A percentile compares a stretch with the other conserved stretches of the same genome.
Evolutionary conservation across 2,113 vertebrate genomes (phyloP).

Genomic region (Dascyllus trimaculatus): DNA sequence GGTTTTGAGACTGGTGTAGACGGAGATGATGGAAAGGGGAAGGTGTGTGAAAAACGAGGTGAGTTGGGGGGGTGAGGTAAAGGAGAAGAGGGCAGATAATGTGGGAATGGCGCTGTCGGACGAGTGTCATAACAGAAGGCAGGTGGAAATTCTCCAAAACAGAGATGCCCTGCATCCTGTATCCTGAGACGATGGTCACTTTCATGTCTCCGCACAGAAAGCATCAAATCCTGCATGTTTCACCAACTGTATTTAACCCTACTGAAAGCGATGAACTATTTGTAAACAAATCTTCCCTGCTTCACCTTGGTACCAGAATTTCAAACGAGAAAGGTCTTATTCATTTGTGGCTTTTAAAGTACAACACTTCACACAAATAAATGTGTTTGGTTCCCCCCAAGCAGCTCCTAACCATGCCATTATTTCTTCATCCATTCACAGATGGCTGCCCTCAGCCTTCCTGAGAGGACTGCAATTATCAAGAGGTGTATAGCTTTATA

Average conservation of each 20-base stretch:
- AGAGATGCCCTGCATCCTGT: conserved; percentile 28
- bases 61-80: background rate
- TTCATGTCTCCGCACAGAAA: conserved; percentile 33
- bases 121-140: conserved; percentile 58
- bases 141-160: conserved; percentile 61
- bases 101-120: conserved; percentile 65
- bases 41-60: conserved; percentile 37
- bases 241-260: conserved; percentile 30
- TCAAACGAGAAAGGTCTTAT: conserved; percentile 50
- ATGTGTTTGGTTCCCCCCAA: conserved; percentile 67
- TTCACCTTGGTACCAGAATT: conserved; percentile 34
- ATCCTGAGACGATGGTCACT: conserved; percentile 27
- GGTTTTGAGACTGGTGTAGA: conserved; percentile 53
- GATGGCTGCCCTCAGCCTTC: conserved; percentile 68
- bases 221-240: conserved; percentile 25
- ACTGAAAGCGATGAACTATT: conserved; percentile 42
- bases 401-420: conserved; percentile 72
- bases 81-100: conserved; percentile 62
- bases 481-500: conserved; percentile 64
- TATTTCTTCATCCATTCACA: conserved; percentile 77
- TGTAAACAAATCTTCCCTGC: conserved; percentile 22
- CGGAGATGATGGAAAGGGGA: conserved; percentile 52
- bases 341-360: conserved; percentile 55
- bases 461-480: conserved; percentile 75
- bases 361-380: conserved; percentile 60